Evolutionary conservation across 2,797 vertebrate genomes (phyloP).

Genomic region (Glyptemys insculpta): DNA sequence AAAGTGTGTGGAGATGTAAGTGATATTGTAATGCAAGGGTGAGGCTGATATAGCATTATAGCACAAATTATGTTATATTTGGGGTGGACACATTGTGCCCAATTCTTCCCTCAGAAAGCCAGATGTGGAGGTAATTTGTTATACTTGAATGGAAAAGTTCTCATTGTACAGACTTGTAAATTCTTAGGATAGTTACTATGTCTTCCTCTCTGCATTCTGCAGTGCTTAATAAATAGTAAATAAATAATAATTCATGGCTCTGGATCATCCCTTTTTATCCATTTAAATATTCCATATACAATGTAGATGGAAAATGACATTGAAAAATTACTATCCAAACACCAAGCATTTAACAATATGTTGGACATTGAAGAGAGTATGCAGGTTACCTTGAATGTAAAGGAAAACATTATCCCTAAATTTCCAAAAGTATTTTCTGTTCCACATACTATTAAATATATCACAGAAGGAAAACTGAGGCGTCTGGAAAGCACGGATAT

Average conservation of each 20-base stretch:
- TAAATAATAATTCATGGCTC: not conserved
- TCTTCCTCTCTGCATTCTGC: not conserved
- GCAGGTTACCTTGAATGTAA: not conserved
- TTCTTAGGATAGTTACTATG: not conserved
- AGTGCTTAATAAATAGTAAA: not conserved
- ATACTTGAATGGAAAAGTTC: not conserved
- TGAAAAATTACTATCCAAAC: not conserved
- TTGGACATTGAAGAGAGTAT: not conserved
- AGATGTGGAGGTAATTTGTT: not conserved
- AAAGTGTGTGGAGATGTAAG: not conserved
- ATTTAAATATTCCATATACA: not conserved
- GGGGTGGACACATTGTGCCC: not conserved
- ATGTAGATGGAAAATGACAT: not conserved
- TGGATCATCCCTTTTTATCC: not conserved
- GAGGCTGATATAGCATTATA: not conserved
- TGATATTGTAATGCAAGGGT: too few species aligned
- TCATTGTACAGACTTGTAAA: not conserved
- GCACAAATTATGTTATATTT: not conserved
- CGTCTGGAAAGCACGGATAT: not conserved
- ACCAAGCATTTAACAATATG: not conserved
- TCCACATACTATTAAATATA: not conserved
- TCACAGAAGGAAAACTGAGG: not conserved
- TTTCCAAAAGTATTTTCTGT: not conserved
- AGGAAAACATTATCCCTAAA: not conserved
- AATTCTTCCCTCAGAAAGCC: not conserved